phyloP scores from a whole-genome alignment of 2,797 vertebrate genomes.

The Rhinogobio ventralis region DNA sequence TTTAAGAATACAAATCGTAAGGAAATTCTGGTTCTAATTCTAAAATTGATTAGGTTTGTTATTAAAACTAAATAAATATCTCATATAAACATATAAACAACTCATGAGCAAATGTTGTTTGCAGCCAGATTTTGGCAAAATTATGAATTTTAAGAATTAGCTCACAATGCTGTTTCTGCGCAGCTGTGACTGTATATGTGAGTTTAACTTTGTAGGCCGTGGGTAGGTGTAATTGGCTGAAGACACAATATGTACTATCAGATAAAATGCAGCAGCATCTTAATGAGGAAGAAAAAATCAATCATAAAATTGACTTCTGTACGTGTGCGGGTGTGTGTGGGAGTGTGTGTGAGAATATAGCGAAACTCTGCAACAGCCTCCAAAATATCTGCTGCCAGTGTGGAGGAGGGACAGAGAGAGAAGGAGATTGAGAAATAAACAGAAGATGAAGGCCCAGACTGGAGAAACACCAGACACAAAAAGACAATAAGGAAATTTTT shows the following conservation, averaged over 20 bases:
- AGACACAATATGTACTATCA: neutral
- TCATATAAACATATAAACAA: neutral
- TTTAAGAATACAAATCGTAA: neutral
- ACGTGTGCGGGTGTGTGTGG: constrained; percentile 42
- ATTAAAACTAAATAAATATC: neutral
- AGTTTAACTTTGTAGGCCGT: constrained; percentile 36
- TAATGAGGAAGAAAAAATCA: constrained; percentile 28
- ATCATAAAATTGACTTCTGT: constrained; percentile 16
- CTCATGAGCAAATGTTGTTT: neutral
- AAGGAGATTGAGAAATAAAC: constrained; percentile 38
- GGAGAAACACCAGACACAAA: constrained; percentile 5
- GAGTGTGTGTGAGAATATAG: constrained; percentile 32
- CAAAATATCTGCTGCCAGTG: constrained; percentile 31
- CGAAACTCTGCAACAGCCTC: neutral
- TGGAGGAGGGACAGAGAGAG: constrained; percentile 21
- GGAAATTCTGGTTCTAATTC: neutral
- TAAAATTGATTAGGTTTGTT: neutral
- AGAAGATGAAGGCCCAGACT: neutral
- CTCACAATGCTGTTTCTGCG: neutral
- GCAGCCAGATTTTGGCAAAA: neutral
- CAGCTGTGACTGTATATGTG: constrained; percentile 39
- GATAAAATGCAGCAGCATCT: neutral
- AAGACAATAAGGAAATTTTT: neutral
- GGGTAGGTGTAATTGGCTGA: neutral
- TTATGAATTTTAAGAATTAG: neutral